Evolutionary conservation across 2,797 vertebrate species (phyloP).

Genomic region (Gambusia yucatana): DNA sequence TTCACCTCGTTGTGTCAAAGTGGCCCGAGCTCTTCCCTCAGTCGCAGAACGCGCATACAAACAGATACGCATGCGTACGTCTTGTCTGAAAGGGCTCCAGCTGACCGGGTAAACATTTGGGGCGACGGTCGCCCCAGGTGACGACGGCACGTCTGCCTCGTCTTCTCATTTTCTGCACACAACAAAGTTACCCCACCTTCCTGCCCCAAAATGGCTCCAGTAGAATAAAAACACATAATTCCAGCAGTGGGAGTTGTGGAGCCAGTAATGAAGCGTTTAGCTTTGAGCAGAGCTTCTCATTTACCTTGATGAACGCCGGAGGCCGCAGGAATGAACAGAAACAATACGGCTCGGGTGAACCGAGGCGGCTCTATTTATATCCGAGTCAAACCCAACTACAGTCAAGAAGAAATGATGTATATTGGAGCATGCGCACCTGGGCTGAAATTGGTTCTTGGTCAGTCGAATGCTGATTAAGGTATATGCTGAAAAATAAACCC

Average conservation of each 20-base stretch:
- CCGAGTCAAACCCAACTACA: not conserved
- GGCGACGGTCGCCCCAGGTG: conserved; percentile 30
- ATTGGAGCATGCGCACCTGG: not conserved
- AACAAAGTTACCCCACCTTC: conserved; percentile 1
- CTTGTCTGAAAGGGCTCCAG: conserved; percentile 13
- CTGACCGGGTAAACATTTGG: conserved; percentile 62
- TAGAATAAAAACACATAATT: conserved; percentile 55
- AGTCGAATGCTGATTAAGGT: not conserved
- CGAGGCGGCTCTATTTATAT: conserved; percentile 5
- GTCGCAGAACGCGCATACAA: conserved; percentile 27
- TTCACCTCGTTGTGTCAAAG: conserved; percentile 50
- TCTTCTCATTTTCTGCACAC: conserved; percentile 25
- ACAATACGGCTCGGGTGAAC: conserved; percentile 34
- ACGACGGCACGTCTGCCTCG: conserved; percentile 21
- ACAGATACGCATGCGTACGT: conserved; percentile 44
- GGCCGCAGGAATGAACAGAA: conserved; percentile 48
- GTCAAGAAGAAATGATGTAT: not conserved
- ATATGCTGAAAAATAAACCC: not conserved
- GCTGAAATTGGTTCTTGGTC: not conserved
- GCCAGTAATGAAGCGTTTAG: conserved; percentile 56
- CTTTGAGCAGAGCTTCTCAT: conserved; percentile 41
- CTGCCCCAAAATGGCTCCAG: conserved; percentile 25
- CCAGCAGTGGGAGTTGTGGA: conserved; percentile 52
- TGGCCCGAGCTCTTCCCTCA: conserved; percentile 19
- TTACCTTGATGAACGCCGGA: conserved; percentile 56